Evolutionary conservation across 2,797 vertebrate genomes (phyloP).

Genomic region (Melanotaenia trifasciata): DNA sequence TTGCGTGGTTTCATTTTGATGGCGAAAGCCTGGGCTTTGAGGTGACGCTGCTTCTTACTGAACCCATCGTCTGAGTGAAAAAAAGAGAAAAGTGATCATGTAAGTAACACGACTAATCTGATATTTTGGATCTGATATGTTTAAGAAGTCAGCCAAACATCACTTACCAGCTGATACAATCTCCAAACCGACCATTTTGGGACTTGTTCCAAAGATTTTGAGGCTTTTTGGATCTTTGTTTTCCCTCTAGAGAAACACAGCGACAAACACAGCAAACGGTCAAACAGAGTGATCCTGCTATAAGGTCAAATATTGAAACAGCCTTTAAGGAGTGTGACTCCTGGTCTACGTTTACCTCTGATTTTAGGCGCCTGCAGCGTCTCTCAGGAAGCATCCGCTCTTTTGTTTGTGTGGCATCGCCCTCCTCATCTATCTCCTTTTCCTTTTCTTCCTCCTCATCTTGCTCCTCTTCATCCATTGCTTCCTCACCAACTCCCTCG

Average conservation of each 20-base stretch:
- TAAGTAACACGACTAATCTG: neutral
- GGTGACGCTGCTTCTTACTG: conserved; percentile 90
- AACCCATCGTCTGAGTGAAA: conserved; percentile 86
- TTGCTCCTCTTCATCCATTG: conserved; percentile 85
- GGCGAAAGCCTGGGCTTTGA: conserved; percentile 93
- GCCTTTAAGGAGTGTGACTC: neutral
- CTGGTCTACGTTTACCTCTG: conserved; percentile 72
- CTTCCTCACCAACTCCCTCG: conserved; percentile 82
- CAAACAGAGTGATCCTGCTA: conserved; percentile 21
- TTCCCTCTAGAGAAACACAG: conserved; percentile 80
- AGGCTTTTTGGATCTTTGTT: conserved; percentile 93
- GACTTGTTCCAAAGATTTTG: conserved; percentile 91
- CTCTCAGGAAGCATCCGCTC: conserved; percentile 76
- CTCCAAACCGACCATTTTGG: conserved; percentile 92
- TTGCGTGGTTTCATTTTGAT: conserved; percentile 98
- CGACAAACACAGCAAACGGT: conserved; percentile 18
- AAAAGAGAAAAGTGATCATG: neutral
- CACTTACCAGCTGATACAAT: conserved; percentile 82
- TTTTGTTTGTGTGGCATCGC: conserved; percentile 70
- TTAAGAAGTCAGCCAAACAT: conserved; percentile 15
- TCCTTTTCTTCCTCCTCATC: conserved; percentile 79
- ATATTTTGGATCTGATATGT: no score
- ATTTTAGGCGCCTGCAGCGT: conserved; percentile 83
- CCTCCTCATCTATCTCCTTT: conserved; percentile 65
- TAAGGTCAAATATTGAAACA: conserved; percentile 25